These are phyloP conservation scores for Calcarius lapponicus DNA, from an alignment of 2,797 vertebrate genomes.

Conservation along the genomic window DNA sequence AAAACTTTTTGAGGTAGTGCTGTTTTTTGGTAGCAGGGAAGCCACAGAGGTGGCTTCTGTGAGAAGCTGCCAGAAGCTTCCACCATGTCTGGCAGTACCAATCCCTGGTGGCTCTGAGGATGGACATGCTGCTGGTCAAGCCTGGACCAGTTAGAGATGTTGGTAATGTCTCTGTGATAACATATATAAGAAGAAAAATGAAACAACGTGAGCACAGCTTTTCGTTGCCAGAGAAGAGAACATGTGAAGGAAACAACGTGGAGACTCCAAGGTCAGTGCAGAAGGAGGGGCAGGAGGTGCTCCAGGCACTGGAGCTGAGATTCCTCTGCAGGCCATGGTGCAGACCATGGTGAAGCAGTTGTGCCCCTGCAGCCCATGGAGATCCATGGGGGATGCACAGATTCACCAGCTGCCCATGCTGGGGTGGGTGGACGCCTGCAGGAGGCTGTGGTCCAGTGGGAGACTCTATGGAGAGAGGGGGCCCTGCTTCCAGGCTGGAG, in stretches of 20 bases:
- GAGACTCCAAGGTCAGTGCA: not conserved
- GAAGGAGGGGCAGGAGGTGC: not conserved
- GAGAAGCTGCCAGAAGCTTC: not conserved
- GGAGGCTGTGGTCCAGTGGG: not conserved
- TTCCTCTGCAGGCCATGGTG: not conserved
- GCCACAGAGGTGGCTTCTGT: not conserved
- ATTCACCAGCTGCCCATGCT: not conserved
- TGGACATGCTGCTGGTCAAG: not conserved
- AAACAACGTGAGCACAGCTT: not conserved
- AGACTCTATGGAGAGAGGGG: not conserved
- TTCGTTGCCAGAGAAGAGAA: not conserved
- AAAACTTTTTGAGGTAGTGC: not conserved
- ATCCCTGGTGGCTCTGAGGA: not conserved
- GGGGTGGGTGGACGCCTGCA: not conserved
- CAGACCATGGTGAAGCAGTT: not conserved
- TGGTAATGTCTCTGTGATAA: not conserved
- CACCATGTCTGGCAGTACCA: not conserved
- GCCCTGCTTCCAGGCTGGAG: not conserved
- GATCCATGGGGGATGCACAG: not conserved
- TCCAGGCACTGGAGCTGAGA: rapidly evolving
- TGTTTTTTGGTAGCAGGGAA: not conserved
- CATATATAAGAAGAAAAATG: too few species aligned
- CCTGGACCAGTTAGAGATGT: not conserved
- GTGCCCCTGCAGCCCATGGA: not conserved
- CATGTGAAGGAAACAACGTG: not conserved